Evolutionary conservation across 2,888 invertebrate genomes (phyloP), one percentile per base, ranked within the genome.

Genomic region (Agrotis ipsilon): DNA sequence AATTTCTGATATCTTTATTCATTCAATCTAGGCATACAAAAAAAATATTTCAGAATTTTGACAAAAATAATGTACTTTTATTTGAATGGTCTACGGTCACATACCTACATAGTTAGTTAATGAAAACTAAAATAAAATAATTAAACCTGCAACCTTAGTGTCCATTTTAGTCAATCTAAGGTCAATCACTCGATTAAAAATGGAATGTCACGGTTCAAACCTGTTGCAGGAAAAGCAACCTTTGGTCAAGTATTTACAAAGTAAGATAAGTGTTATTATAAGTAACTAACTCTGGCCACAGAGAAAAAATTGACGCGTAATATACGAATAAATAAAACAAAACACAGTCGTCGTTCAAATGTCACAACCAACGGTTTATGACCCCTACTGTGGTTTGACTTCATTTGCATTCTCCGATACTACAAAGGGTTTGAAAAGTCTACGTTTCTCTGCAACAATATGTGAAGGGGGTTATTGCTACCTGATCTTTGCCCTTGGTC

Each of bases 381-480:
- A 87, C 82, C 89, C 76, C 77, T 85, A 82, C 45, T 85, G 83
- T 43, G 81, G 84, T 85, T 86, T 81, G 75, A 32, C 13, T 73
- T 68, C 85, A 85, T 70, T 86, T 79, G 75, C 76, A 89, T 85
- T 86, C 81, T 78, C 72, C 62, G 62, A 51, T 60, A 48, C 24
- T 32, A 68, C 46, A 75, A 80, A 82, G 70, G 82, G 49, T 80
- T 77, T 75, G 61, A 67, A 49, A 76, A 78, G 21, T 69, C 39
- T 65, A 78, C 75, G 49, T 76, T 61, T 68, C 65, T 75, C 67
- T 81, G 63, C 62, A 66, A 77, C 32, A 60, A 46, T 49, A 58
- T 73, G 68, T 71, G 54, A 71, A 45, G 27, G 80, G 80, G 80
- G 81, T 81, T 79, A 68, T 69, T 74, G 63, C 49, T 72, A 74